Evolutionary conservation across 2,797 vertebrate genomes (phyloP).

Genomic region (Momotus momota): DNA sequence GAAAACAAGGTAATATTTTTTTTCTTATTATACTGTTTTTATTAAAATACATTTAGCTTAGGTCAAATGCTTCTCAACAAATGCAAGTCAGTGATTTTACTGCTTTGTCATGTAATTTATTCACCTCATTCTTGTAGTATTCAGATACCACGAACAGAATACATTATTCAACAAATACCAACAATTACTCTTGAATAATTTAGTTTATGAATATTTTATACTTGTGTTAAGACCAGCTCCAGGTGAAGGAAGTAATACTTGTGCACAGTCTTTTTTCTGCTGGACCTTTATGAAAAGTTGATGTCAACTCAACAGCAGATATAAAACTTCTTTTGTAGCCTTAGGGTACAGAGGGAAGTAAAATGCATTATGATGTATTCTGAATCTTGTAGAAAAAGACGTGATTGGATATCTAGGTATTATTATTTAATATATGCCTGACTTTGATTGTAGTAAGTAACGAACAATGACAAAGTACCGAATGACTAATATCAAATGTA

Average conservation of each 20-base stretch:
- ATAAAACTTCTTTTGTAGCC: not conserved
- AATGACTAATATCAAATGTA: not conserved
- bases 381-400: not conserved
- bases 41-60: not conserved
- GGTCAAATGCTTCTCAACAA: constrained; percentile 23
- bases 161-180: constrained; percentile 61
- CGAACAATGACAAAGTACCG: not conserved
- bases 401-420: not conserved
- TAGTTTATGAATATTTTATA: constrained; percentile 59
- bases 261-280: not conserved
- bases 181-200: constrained; percentile 69
- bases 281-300: not conserved
- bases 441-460: not conserved
- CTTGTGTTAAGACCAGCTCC: not conserved
- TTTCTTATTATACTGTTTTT: constrained; percentile 11
- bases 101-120: constrained; percentile 50
- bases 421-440: not conserved
- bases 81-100: constrained; percentile 13
- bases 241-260: not conserved
- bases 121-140: constrained; percentile 20
- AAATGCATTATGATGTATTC: not conserved
- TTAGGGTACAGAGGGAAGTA: not conserved
- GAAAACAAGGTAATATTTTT: not conserved
- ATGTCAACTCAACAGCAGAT: not conserved
- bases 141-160: constrained; percentile 43